Base-by-base conservation (phyloP, 1,140 invertebrate species). In the Bombus sibiricus region DNA sequence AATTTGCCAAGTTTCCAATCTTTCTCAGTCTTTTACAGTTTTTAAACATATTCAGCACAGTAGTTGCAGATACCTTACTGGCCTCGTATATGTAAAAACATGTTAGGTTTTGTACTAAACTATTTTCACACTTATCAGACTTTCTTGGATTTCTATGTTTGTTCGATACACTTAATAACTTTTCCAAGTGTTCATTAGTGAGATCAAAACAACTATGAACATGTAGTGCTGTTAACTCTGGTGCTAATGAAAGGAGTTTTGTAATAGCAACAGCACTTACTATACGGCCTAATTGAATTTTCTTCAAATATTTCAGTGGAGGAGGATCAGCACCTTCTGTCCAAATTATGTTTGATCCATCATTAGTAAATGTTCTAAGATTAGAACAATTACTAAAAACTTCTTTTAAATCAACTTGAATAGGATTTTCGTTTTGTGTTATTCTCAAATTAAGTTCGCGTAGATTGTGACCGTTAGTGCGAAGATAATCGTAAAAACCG, bases 61-160 rank as follows among this genome's bases (percentile, higher is more conserved):
- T 93, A 8, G 89, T 85, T n/a, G 92, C 92, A 0, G 94, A 94
- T 22, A 95, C 92, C 64, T 94, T 92, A 62, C 92, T 94, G 10
- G 94, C 93, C 75, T 96, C 93, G 64, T 95, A 95, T 43, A 96
- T 93, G 71, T 95, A 96, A 69, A 96, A 95, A 83, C 95, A 96
- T 28, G 93, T 92, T 28, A 96, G 88, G 74, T 95, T 93, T 69
- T 91, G 89, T n/a, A 94, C 86, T 12, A 93, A 78, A 85, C 92
- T 93, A 69, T 94, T 93, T 37, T 91, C 86, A 25, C 66, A 83
- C 78, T 84, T 59, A 32, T 88, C 74, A 66, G 72, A 85, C 53
- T 81, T 86, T 32, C 47, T 25, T 25, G 34, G 1, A 62, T 37
- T 86, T 37, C 47, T 89, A 28, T 86, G 28, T 68, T 69, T 73